Evolutionary conservation across 2,113 vertebrate genomes (phyloP).

Genomic region (Tetrax tetrax): DNA sequence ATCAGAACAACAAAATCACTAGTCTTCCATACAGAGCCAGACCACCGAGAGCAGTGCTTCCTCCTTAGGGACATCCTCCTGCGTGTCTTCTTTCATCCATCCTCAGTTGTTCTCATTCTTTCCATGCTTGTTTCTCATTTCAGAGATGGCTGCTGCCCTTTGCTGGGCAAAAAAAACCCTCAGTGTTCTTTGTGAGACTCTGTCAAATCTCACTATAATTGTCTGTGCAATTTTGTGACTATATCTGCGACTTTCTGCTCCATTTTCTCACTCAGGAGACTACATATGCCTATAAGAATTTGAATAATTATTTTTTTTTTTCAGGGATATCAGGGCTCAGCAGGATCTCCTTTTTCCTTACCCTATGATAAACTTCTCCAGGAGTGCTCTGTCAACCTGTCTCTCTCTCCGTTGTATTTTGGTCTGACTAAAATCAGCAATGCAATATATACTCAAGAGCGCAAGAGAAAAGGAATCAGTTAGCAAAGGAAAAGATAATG

Average conservation of each 20-base stretch:
- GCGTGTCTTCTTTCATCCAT: neutral
- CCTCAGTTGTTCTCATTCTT: neutral
- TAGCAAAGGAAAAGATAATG: neutral
- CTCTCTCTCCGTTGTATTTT: neutral
- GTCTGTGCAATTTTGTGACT: neutral
- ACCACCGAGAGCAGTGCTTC: neutral
- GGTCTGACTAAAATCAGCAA: neutral
- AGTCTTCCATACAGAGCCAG: conserved; percentile 87
- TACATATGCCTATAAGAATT: neutral
- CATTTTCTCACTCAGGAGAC: neutral
- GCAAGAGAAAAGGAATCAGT: neutral
- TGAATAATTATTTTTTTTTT: neutral
- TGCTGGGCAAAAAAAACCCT: neutral
- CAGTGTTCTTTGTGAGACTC: neutral
- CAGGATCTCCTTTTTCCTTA: neutral
- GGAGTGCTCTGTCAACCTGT: neutral
- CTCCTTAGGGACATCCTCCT: neutral
- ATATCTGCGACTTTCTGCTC: neutral
- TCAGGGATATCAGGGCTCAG: neutral
- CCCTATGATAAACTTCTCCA: neutral
- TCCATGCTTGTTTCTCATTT: neutral
- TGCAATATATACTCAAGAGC: neutral
- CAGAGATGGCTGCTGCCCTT: neutral
- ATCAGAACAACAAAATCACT: conserved; percentile 90
- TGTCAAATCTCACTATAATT: neutral